Evolutionary conservation across 2,797 vertebrate genomes (phyloP), one percentile per base, ranked within the genome.

Genomic region (Carcharodon carcharias): DNA sequence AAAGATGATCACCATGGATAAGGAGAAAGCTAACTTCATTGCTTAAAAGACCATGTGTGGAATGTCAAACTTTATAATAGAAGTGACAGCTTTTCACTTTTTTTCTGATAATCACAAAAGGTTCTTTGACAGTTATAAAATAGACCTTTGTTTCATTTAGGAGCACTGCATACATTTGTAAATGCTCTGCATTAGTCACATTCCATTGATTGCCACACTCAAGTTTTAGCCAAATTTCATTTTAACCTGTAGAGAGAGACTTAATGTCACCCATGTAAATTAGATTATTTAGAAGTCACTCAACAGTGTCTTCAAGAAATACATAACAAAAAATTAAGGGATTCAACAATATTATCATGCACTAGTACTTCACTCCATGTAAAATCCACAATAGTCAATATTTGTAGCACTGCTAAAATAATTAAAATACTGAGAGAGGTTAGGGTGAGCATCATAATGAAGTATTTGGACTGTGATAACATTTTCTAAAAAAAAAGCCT

Each of bases 91-190:
- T 98, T 98, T 97, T 97, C 97, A 98, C 98, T 98, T 95, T 77
- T 73, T 95, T 77, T 73, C 97, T 97, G 97, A 96, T 97, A 97
- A 77, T 97, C 98, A 99, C 99, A 99, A 99, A 98, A 98, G 98
- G 97, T 98, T 98, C 99, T 99, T 99, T 99, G 99, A 99, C 98
- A 98, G 98, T 98, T 97, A 97, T 98, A 99, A 99, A 99, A 99
- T 98, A 97, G 98, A 97, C 97, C 98, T 99, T 99, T 99, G 99
- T 71, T 96, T 93, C 97, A 97, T 96, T 97, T 97, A 98, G 98
- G 98, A 98, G 98, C 98, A 98, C 98, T 98, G 98, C 98, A 98
- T 98, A 99, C 98, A 99, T 99, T 99, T 99, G 99, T 98, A 98
- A 99, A 99, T 99, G 98, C 98, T 97, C 97, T 96, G 97, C 98